A percentile compares a stretch with the other conserved stretches of the same genome.
These are phyloP conservation scores for Leptinotarsa rubiginosa DNA, from an alignment of 2,888 invertebrate genomes.

Conservation along the genomic window DNA sequence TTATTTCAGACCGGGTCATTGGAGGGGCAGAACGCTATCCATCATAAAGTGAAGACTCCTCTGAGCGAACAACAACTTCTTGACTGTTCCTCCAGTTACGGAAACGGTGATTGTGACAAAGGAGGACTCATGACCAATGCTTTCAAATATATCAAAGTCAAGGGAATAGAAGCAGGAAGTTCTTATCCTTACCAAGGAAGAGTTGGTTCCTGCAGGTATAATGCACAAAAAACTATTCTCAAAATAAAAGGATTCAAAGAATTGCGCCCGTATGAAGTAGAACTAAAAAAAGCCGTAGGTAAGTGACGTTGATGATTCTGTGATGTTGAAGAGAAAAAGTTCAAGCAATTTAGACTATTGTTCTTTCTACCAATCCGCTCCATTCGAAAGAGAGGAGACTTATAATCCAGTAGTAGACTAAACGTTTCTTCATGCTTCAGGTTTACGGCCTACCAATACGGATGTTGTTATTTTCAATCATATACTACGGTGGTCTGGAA, in stretches of 20 bases:
- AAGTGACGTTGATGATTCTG: background rate
- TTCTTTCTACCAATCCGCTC: too few species aligned
- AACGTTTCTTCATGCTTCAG: too few species aligned
- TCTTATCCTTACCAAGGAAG: constrained; percentile 67
- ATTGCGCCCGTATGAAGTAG: background rate
- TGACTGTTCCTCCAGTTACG: constrained; percentile 67
- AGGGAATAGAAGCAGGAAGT: constrained; percentile 69
- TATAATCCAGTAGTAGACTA: too few species aligned
- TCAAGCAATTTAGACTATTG: too few species aligned
- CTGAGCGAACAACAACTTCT: constrained; percentile 70
- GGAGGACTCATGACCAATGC: constrained; percentile 68
- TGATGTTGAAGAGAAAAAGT: too few species aligned
- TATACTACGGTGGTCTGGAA: too few species aligned
- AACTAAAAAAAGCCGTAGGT: constrained; percentile 22
- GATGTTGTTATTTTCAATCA: too few species aligned
- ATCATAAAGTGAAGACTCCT: constrained; percentile 66
- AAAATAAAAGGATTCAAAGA: constrained; percentile 2
- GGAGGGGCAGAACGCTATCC: constrained; percentile 68
- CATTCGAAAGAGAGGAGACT: too few species aligned
- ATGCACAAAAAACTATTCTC: background rate
- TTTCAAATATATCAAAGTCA: constrained; percentile 65
- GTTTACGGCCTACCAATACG: too few species aligned
- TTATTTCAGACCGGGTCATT: constrained; percentile 68
- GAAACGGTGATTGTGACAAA: constrained; percentile 66
- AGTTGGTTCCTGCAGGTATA: constrained; percentile 36